phyloP scores from a whole-genome alignment of 2,888 invertebrate genomes.

The Agrochola macilenta region DNA sequence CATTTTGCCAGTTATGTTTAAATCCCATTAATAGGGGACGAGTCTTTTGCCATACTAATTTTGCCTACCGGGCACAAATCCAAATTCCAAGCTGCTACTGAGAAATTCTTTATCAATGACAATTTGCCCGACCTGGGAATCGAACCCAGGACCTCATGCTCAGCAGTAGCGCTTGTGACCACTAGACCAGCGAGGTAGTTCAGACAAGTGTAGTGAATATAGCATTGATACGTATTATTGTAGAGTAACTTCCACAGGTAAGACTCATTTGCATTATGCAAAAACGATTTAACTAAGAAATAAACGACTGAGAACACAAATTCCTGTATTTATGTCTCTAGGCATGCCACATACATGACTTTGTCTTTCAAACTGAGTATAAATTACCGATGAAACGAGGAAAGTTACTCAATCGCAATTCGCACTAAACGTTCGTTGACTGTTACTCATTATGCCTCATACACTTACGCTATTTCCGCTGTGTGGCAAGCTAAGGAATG shows the following conservation, averaged over 20 bases:
- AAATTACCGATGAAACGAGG: constrained; percentile 23
- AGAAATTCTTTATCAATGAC: too few species aligned
- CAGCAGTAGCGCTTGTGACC: too few species aligned
- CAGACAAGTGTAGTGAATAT: background rate
- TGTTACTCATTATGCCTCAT: constrained; percentile 25
- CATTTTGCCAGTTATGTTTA: too few species aligned
- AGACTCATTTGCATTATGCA: constrained; percentile 19
- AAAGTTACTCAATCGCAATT: constrained; percentile 46
- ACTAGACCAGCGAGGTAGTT: too few species aligned
- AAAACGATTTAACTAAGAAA: constrained; percentile 30
- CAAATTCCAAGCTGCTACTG: too few species aligned
- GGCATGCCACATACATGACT: constrained; percentile 7
- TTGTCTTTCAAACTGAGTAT: constrained; percentile 21
- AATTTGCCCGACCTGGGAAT: too few species aligned
- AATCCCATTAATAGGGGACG: too few species aligned
- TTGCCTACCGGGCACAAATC: too few species aligned
- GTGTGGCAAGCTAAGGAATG: constrained; percentile 16
- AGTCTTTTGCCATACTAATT: too few species aligned
- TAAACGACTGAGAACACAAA: constrained; percentile 23
- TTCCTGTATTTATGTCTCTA: constrained; percentile 9
- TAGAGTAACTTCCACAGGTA: background rate
- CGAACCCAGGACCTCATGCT: too few species aligned
- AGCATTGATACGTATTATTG: background rate
- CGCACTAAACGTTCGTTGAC: constrained; percentile 18
- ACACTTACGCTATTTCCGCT: constrained; percentile 35